Base-by-base conservation (phyloP, 1,140 invertebrate genomes). In the Anthonomus grandis region DNA sequence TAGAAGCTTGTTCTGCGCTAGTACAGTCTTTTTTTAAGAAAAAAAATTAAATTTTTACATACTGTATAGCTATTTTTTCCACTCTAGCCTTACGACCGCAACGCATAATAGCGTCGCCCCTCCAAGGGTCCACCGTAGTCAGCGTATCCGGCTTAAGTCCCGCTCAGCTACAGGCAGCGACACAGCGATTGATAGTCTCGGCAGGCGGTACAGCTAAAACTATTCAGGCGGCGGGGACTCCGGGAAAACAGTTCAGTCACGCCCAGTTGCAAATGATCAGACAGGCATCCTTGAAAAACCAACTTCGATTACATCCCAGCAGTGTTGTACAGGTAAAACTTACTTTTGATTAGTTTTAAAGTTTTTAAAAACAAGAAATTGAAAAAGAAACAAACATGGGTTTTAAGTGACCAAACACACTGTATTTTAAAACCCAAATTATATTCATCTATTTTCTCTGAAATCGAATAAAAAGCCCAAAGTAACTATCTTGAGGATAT, bases 181-280 rank as follows among this genome's bases (percentile, higher is more conserved):
- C 78, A 27, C 68, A 79, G 22, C 72, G 79, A 24, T 60, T 75
- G 19, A 77, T 80, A 57, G 74, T 76, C 0, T 72, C 71, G 17
- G 72, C 64, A n/a, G 60, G 60, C n/a, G 44, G 54, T 13, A 49
- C 59, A 69, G 57, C 63, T 9, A 71, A 72, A 64, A 59, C 68
- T 8, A 73, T 76, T 5, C 70, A 74, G 3, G 74, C 76, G 2
- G 73, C 74, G 41, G 73, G 64, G 2, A 68, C 78, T 21, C 64
- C 71, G 1, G 75, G 73, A 4, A 80, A 83, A 62, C 74, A 79
- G 5, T 75, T 79, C 1, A 74, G 69, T 24, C 70, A 72, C 19
- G 70, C 75, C 0, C 76, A 78, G 37, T 65, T 79, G 13, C 76
- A 79, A 44, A 73, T 78, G 36, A 77, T 79, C 47, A 57, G 78